Conservation (phyloP, 37 sponge, comb jelly and placozoan genomes). For the Cladorhizidae sp. region DNA sequence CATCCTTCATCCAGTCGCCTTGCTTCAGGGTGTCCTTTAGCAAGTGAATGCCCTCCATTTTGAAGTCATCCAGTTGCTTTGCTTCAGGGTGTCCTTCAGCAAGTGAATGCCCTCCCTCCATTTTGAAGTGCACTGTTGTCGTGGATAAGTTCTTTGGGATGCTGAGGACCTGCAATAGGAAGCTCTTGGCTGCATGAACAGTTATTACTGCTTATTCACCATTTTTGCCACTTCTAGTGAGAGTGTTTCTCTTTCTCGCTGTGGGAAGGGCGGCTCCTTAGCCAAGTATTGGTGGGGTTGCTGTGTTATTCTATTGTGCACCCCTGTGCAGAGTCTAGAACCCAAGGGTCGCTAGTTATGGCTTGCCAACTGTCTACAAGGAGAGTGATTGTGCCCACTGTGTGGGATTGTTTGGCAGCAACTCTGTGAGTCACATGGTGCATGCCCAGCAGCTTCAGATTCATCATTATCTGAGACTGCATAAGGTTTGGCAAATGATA, state of each 20-base stretch:
- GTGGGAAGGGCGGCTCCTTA: not conserved
- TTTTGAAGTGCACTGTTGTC: slow-evolving; percentile 48
- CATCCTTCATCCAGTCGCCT: slow-evolving; percentile 56
- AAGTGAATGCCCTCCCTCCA: slow-evolving; percentile 54
- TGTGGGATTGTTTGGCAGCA: not conserved
- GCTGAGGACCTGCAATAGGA: slow-evolving; percentile 43
- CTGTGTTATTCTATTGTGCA: slow-evolving; percentile 8
- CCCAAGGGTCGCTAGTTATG: slow-evolving; percentile 43
- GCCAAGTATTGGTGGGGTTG: slow-evolving; percentile 11
- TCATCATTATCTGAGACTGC: not conserved
- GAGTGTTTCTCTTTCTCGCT: slow-evolving; percentile 5
- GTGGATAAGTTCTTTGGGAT: slow-evolving; percentile 56
- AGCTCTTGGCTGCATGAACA: slow-evolving; percentile 5
- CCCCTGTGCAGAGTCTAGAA: slow-evolving; percentile 34
- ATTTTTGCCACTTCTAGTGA: slow-evolving; percentile 21
- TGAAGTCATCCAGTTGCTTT: slow-evolving; percentile 31
- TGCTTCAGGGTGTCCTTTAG: too few relatives aligned
- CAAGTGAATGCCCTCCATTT: too few relatives aligned
- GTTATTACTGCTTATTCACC: not conserved
- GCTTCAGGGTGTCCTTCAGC: slow-evolving; percentile 34
- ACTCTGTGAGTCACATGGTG: slow-evolving; percentile 4
- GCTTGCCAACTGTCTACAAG: slow-evolving; percentile 16
- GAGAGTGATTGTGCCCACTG: slow-evolving; percentile 13
- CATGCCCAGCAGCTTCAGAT: not conserved
- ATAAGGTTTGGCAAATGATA: slow-evolving; percentile 18